Base-by-base conservation (phyloP, 1,140 invertebrate genomes). In the Atopsyche davidsoni region DNA sequence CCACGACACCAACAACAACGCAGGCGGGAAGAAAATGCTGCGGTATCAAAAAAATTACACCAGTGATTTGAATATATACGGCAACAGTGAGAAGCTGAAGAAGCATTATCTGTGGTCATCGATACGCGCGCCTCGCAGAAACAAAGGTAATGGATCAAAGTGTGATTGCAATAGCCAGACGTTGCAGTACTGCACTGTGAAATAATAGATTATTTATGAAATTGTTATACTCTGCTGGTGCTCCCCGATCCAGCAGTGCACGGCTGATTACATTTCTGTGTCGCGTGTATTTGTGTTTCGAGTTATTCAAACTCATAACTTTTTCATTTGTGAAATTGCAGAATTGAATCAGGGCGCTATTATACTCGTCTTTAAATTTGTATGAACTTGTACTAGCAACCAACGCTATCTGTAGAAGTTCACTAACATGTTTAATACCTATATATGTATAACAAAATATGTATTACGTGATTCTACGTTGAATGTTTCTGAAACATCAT, bases 1-100 rank as follows among this genome's bases (percentile, higher is more conserved):
- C 22, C 57, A 58, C 45, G 57, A 58, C 19, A 40, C 39, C 24
- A 53, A 49, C 38, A 57, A 51, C 28, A 54, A 40, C 21, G 51
- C 21, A 16, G 10, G 2, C 13, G 14, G n/a, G 19, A 58, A 36
- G 47, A 58, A 49, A 44, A 55, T 4, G 11, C 41, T 46, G 16
- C 13, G 25, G 6, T 52, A 39, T 44, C 57, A 16, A 16, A 58
- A 58, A 35, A 58, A 46, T 4, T 58, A 58, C 19, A 52, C 57
- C 1, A 58, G 57, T 39, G 57, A 58, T 50, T 36, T 58, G 35
- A 58, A 58, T 43, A 55, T 58, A 18, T 58, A 58, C 18, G 51
- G 48, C 28, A 53, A 58, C 41, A 13, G 34, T 21, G 57, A 58
- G 38, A 58, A 58, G 45, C 21, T 58, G 10, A 58, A 52, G 49